Percentiles rank a stretch among this genome's conserved stretches.
These are phyloP conservation scores for Forbesichthys papilliferus DNA, from an alignment of 2,113 vertebrate genomes.

Conservation along the genomic window DNA sequence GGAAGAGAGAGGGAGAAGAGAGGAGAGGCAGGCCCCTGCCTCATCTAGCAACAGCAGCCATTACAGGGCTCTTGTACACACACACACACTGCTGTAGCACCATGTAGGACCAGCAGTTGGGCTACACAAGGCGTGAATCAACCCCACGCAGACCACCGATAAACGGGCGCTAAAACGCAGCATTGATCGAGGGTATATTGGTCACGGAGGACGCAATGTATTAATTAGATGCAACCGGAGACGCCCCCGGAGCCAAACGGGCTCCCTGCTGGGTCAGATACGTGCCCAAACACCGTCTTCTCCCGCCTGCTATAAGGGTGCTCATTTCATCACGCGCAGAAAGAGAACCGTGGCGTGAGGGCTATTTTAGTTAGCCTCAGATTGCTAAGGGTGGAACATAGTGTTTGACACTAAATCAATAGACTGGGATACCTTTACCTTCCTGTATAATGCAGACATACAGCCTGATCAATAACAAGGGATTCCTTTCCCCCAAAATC, in stretches of 20 bases:
- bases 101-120: too few species aligned
- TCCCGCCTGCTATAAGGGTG: conserved; percentile 40
- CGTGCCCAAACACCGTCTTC: too few species aligned
- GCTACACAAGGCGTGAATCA: too few species aligned
- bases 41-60: conserved; percentile 70
- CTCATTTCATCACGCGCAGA: conserved; percentile 44
- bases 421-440: conserved; percentile 14
- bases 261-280: too few species aligned
- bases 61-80: conserved; percentile 56
- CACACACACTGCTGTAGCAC: conserved; percentile 7
- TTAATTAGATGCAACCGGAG: too few species aligned
- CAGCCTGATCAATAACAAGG: conserved; percentile 48
- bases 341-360: conserved; percentile 7
- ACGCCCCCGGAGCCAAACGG: too few species aligned
- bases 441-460: conserved; percentile 11
- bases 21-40: conserved; percentile 64
- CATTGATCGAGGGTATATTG: too few species aligned
- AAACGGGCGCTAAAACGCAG: too few species aligned
- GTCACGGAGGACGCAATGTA: too few species aligned
- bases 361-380: conserved; percentile 2
- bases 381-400: conserved; percentile 3
- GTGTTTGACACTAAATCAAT: conserved; percentile 33
- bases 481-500: conserved; percentile 53
- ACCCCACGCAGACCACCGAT: too few species aligned
- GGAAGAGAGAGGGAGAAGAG: conserved; percentile 53